phyloP scores from a whole-genome alignment of 2,113 vertebrate species.

The Vulpes lagopus region DNA sequence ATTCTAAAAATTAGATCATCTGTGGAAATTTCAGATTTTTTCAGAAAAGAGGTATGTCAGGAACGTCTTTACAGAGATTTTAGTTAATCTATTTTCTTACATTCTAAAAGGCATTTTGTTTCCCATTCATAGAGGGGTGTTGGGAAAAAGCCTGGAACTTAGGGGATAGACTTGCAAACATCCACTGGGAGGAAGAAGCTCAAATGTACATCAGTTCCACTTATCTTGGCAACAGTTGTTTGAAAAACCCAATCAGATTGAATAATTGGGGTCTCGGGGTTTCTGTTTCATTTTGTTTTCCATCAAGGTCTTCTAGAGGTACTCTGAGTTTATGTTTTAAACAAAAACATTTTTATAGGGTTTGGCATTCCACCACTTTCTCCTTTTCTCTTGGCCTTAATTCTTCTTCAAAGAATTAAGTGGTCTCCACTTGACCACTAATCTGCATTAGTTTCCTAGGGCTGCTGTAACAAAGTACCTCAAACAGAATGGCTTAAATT shows the following conservation, averaged over 20 bases:
- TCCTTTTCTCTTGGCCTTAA: neutral
- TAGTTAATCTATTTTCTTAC: neutral
- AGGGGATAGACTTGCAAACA: neutral
- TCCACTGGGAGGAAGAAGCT: neutral
- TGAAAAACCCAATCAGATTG: constrained; percentile 45
- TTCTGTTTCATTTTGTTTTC: constrained; percentile 44
- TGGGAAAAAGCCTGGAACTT: neutral
- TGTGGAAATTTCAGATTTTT: neutral
- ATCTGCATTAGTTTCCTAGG: neutral
- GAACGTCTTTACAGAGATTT: neutral
- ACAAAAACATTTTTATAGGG: neutral
- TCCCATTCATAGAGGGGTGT: neutral
- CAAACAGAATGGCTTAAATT: neutral
- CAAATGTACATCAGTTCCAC: neutral
- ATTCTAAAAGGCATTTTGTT: neutral
- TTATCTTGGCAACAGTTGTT: neutral
- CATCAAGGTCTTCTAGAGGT: neutral
- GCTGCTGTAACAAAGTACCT: neutral
- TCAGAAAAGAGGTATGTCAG: neutral
- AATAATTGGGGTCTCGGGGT: neutral
- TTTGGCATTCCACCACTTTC: neutral
- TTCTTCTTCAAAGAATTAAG: neutral
- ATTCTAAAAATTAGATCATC: neutral
- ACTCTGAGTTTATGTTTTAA: constrained; percentile 30
- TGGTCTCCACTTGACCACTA: neutral